A percentile compares a stretch with the other conserved stretches of the same genome.
phyloP scores from a whole-genome alignment of 1,140 invertebrate genomes.

The Neodiprion fabricii region DNA sequence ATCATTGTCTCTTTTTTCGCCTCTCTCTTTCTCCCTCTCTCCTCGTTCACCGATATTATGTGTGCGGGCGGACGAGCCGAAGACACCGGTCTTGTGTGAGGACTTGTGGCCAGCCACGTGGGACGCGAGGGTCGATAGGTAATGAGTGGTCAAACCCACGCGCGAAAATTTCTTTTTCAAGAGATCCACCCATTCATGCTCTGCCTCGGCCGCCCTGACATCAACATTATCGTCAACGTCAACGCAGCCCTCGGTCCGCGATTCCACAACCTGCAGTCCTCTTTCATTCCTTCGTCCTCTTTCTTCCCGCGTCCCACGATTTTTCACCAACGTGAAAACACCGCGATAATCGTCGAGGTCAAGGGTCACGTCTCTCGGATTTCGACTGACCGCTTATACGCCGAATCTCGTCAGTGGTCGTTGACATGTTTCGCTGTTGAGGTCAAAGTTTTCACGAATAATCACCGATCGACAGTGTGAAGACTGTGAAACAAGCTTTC shows the following conservation, averaged over 20 bases:
- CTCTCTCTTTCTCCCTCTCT: too few relatives aligned
- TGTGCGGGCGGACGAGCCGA: conserved; percentile 18
- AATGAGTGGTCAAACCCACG: conserved; percentile 41
- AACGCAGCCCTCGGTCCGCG: conserved; percentile 8
- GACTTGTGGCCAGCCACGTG: conserved; percentile 31
- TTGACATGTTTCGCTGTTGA: too few relatives aligned
- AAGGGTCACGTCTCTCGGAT: neutral
- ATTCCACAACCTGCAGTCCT: conserved; percentile 14
- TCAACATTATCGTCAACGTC: neutral
- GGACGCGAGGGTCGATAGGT: conserved; percentile 27
- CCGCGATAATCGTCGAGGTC: neutral
- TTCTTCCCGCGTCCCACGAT: neutral
- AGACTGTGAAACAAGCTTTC: too few relatives aligned
- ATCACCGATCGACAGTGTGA: too few relatives aligned
- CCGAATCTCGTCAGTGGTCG: too few relatives aligned
- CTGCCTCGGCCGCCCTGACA: too few relatives aligned
- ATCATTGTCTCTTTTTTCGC: too few relatives aligned
- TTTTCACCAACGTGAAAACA: neutral
- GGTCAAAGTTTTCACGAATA: too few relatives aligned
- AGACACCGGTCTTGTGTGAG: conserved; percentile 28
- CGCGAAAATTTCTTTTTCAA: conserved; percentile 15
- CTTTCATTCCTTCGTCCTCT: neutral
- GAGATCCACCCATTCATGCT: conserved; percentile 2
- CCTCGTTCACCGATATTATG: neutral
- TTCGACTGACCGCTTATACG: neutral